Evolutionary conservation across 2,797 vertebrate genomes (phyloP).

Genomic region (Galaxias olidus): DNA sequence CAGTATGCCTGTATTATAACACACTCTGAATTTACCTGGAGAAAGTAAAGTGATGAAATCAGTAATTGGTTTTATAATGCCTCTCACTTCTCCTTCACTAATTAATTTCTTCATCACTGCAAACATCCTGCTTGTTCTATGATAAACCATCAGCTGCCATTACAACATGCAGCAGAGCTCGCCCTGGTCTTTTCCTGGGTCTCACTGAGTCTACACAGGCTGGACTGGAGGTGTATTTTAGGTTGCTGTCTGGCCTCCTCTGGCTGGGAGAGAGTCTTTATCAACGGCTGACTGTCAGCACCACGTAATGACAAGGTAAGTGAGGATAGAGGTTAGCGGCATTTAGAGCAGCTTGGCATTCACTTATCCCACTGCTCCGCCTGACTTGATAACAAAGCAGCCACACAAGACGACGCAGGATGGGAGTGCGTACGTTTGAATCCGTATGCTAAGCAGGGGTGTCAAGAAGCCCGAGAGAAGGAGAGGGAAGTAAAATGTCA

Average conservation of each 20-base stretch:
- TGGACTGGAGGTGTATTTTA: slow-evolving; percentile 2
- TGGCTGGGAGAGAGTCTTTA: slow-evolving; percentile 11
- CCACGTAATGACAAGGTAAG: slow-evolving; percentile 21
- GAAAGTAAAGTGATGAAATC: neutral
- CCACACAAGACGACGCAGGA: slow-evolving; percentile 34
- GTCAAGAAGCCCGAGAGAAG: neutral
- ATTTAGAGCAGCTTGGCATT: slow-evolving; percentile 34
- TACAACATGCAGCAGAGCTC: too few relatives aligned
- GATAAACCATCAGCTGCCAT: neutral
- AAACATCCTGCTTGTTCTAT: slow-evolving; percentile 14
- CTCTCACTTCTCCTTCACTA: slow-evolving; percentile 11
- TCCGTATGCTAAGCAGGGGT: neutral
- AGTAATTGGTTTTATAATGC: too few relatives aligned
- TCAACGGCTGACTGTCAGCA: slow-evolving; percentile 32
- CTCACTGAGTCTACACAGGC: neutral
- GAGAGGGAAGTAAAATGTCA: neutral
- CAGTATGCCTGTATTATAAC: neutral
- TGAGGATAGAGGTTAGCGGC: slow-evolving; percentile 27
- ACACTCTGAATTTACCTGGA: neutral
- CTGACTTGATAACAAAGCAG: slow-evolving; percentile 40
- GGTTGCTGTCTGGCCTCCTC: neutral
- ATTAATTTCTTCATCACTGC: slow-evolving; percentile 11
- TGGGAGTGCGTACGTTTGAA: slow-evolving; percentile 20
- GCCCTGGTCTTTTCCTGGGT: neutral
- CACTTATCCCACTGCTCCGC: slow-evolving; percentile 45